phyloP scores from a whole-genome alignment of 2,113 vertebrate species.

The Anseranas semipalmata region DNA sequence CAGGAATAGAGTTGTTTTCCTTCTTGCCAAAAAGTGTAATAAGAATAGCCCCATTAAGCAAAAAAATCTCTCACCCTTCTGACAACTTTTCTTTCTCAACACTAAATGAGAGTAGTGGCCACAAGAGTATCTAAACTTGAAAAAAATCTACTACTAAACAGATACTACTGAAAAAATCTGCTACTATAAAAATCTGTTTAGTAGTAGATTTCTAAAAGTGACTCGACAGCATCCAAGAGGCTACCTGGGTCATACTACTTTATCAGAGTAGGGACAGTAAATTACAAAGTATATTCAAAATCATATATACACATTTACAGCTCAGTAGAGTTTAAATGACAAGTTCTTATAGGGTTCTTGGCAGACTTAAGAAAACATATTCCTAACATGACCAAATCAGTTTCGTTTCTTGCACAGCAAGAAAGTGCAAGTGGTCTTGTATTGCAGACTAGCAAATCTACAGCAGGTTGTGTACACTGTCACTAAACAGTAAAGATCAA shows the following conservation, averaged over 20 bases:
- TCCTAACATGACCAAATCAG: background rate
- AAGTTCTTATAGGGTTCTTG: background rate
- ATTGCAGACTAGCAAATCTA: background rate
- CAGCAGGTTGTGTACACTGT: background rate
- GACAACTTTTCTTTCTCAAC: background rate
- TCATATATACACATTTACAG: background rate
- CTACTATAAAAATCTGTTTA: background rate
- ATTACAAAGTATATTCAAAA: background rate
- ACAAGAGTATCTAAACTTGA: background rate
- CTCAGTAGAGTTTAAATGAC: background rate
- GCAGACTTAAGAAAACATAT: background rate
- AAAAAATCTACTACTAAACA: background rate
- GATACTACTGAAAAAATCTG: background rate
- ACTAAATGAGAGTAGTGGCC: rapidly evolving
- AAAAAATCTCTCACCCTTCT: background rate
- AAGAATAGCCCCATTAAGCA: background rate
- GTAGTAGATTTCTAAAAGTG: background rate
- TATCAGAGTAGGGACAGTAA: background rate
- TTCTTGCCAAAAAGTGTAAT: background rate
- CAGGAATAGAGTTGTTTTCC: background rate
- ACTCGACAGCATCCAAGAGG: background rate
- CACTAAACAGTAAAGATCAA: background rate
- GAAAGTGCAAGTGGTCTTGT: background rate
- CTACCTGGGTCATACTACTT: background rate
- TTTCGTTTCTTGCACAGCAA: background rate